phyloP scores from a whole-genome alignment of 2,113 vertebrate species.

The Phrynosoma blainvillii region DNA sequence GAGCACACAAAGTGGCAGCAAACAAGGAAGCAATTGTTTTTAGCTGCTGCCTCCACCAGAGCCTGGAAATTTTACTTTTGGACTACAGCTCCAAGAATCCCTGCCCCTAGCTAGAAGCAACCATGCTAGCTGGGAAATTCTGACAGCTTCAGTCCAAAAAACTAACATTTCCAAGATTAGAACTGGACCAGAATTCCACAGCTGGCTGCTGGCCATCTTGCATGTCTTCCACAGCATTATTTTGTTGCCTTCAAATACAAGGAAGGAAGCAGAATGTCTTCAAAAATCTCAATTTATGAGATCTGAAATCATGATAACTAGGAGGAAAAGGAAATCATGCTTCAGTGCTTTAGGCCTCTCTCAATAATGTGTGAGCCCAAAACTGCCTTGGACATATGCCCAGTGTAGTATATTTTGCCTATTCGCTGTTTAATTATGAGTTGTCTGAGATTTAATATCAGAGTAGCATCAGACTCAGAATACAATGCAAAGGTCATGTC shows the following conservation, averaged over 20 bases:
- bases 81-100: neutral
- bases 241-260: neutral
- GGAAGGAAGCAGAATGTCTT: neutral
- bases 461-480: neutral
- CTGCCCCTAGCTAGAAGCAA: too few relatives aligned
- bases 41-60: neutral
- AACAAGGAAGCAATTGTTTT: neutral
- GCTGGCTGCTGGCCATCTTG: neutral
- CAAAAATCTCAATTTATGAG: neutral
- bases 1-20: neutral
- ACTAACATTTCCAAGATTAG: too few relatives aligned
- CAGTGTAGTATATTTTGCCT: neutral
- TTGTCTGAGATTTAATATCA: neutral
- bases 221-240: neutral
- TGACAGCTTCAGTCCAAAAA: neutral
- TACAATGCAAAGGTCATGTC: neutral
- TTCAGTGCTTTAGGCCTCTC: neutral
- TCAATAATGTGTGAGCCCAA: neutral
- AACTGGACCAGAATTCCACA: too few relatives aligned
- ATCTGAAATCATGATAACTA: neutral
- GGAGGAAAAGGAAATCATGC: neutral
- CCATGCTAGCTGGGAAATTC: neutral
- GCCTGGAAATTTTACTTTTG: neutral
- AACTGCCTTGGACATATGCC: neutral
- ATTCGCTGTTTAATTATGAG: neutral